phyloP scores from a whole-genome alignment of 2,113 vertebrate genomes.

The Caranx ignobilis region DNA sequence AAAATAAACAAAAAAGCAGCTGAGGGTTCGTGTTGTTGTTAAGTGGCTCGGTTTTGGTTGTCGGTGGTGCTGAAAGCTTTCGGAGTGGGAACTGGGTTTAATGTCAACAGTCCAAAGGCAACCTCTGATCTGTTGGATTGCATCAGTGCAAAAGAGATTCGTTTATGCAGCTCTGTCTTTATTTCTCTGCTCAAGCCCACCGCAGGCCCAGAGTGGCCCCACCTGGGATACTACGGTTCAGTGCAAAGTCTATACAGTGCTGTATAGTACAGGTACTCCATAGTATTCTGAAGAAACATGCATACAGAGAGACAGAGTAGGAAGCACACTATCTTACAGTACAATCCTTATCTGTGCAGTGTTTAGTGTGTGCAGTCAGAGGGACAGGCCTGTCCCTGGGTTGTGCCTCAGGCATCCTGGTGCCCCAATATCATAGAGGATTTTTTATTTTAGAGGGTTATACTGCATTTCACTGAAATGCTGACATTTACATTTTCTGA shows the following conservation, averaged over 20 bases:
- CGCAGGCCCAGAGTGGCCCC: conserved; percentile 49
- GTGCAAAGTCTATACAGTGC: conserved; percentile 85
- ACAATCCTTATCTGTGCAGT: conserved; percentile 82
- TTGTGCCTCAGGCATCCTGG: conserved; percentile 60
- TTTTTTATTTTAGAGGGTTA: conserved; percentile 40
- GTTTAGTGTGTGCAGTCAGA: conserved; percentile 67
- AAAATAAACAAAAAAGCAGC: conserved; percentile 49
- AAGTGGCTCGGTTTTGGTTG: conserved; percentile 74
- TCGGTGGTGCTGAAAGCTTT: conserved; percentile 65
- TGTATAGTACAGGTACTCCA: conserved; percentile 81
- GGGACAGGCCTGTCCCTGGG: conserved; percentile 56
- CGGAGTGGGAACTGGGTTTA: conserved; percentile 52
- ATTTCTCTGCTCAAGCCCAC: conserved; percentile 39
- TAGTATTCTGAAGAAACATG: conserved; percentile 82
- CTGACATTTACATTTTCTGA: conserved; percentile 27
- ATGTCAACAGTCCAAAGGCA: conserved; percentile 71
- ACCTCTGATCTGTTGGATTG: conserved; percentile 77
- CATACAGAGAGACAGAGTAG: conserved; percentile 82
- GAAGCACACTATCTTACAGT: conserved; percentile 83
- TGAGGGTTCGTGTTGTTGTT: conserved; percentile 72
- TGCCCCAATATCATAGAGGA: conserved; percentile 42
- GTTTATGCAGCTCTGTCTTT: conserved; percentile 63
- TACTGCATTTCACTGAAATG: conserved; percentile 73
- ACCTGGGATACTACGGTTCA: conserved; percentile 77
- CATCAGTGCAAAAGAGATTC: conserved; percentile 80